phyloP scores from a whole-genome alignment of 2,797 vertebrate species.

The Loris lydekkerianus region DNA sequence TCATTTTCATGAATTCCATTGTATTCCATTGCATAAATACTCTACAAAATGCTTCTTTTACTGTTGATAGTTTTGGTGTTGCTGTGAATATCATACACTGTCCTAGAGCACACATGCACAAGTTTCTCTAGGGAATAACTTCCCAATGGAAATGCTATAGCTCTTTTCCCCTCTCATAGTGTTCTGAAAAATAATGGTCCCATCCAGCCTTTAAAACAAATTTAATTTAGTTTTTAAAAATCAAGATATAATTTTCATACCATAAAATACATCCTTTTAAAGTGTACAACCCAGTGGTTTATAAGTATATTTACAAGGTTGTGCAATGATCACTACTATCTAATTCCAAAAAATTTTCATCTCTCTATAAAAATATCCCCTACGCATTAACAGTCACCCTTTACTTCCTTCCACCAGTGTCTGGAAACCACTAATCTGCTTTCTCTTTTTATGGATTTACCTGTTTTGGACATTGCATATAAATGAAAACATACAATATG shows the following conservation, averaged over 20 bases:
- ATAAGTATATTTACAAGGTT: neutral
- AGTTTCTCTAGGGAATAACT: neutral
- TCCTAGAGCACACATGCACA: neutral
- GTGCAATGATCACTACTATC: neutral
- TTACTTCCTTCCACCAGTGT: neutral
- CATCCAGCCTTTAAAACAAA: neutral
- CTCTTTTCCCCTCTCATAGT: neutral
- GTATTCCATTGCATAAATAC: neutral
- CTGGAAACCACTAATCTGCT: neutral
- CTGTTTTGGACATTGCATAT: neutral
- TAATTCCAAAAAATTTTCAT: neutral
- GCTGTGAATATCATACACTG: neutral
- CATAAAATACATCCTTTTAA: neutral
- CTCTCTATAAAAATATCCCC: neutral
- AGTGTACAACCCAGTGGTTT: neutral
- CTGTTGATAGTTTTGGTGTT: neutral
- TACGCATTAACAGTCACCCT: neutral
- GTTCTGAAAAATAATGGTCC: neutral
- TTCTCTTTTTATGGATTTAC: neutral
- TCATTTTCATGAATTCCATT: neutral
- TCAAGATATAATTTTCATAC: neutral
- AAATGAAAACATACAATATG: neutral
- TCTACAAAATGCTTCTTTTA: neutral
- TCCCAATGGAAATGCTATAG: neutral
- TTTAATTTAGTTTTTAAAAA: slow-evolving; percentile 9